These are phyloP conservation scores for Scomberomorus guttatus DNA, from an alignment of 2,797 vertebrate species.

Conservation along the genomic window DNA sequence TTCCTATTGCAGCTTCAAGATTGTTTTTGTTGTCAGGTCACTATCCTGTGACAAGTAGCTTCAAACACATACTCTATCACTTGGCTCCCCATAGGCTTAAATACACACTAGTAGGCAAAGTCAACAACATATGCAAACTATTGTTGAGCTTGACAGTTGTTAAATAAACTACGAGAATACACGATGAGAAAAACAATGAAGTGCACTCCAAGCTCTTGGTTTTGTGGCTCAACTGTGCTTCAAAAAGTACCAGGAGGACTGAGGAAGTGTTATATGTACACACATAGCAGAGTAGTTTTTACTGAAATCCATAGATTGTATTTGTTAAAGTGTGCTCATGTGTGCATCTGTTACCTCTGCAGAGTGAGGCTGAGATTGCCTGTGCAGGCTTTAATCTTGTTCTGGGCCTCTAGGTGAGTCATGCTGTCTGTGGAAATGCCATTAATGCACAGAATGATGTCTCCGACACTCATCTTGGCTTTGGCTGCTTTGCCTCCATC, in stretches of 20 bases:
- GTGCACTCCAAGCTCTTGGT: no score
- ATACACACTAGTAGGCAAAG: constrained; percentile 27
- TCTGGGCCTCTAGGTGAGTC: constrained; percentile 98
- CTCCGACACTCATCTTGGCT: constrained; percentile 92
- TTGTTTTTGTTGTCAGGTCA: not conserved
- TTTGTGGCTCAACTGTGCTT: not conserved
- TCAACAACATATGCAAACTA: constrained; percentile 8
- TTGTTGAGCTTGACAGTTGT: not conserved
- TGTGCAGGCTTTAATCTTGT: constrained; percentile 97
- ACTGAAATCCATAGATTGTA: constrained; percentile 12
- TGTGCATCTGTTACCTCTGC: constrained; percentile 89
- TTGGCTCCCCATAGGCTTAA: not conserved
- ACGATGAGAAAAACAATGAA: not conserved
- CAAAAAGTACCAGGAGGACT: not conserved
- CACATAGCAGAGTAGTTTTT: no score
- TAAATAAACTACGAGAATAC: not conserved
- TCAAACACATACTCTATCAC: not conserved
- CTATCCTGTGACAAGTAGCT: constrained; percentile 5
- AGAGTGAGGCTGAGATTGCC: constrained; percentile 92
- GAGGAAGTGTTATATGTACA: not conserved
- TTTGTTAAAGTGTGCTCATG: constrained; percentile 8
- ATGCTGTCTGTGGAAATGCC: constrained; percentile 93
- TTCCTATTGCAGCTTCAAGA: not conserved
- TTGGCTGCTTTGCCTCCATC: constrained; percentile 94
- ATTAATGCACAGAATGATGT: constrained; percentile 94